These are phyloP conservation scores for Megalops atlanticus DNA, from an alignment of 2,113 vertebrate species.

Conservation along the genomic window DNA sequence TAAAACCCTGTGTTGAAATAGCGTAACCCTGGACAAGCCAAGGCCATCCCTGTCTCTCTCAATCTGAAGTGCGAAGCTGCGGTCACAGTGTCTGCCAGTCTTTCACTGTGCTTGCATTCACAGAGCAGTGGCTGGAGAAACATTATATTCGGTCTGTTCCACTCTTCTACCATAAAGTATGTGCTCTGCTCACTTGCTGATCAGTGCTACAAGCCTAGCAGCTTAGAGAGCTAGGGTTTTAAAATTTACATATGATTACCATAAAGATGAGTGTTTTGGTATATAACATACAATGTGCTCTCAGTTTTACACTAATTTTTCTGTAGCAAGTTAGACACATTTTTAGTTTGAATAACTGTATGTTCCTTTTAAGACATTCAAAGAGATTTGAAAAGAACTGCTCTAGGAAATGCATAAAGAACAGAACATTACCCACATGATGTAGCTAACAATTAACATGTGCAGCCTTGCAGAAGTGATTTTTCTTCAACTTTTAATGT, in stretches of 20 bases:
- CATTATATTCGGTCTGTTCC: no score
- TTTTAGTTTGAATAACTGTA: background rate
- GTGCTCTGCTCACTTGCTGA: no score
- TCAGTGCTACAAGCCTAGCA: no score
- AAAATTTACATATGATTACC: background rate
- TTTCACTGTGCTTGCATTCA: no score
- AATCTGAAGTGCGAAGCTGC: no score
- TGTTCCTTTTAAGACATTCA: background rate
- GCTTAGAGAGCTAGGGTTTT: no score
- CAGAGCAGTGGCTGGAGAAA: no score
- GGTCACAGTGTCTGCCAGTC: no score
- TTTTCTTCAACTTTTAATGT: constrained; percentile 3
- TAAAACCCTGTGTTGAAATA: no score
- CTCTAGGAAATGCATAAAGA: background rate
- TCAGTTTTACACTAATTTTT: background rate
- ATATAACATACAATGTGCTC: background rate
- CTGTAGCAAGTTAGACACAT: background rate
- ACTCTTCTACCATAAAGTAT: no score
- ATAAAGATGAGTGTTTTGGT: background rate
- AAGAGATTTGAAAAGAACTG: background rate
- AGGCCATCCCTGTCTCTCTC: no score
- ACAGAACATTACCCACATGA: background rate
- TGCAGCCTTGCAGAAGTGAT: background rate
- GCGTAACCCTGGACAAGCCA: no score
- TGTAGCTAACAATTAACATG: background rate